phyloP scores from a whole-genome alignment of 1,140 invertebrate genomes.

The Drosophila micromelanica region DNA sequence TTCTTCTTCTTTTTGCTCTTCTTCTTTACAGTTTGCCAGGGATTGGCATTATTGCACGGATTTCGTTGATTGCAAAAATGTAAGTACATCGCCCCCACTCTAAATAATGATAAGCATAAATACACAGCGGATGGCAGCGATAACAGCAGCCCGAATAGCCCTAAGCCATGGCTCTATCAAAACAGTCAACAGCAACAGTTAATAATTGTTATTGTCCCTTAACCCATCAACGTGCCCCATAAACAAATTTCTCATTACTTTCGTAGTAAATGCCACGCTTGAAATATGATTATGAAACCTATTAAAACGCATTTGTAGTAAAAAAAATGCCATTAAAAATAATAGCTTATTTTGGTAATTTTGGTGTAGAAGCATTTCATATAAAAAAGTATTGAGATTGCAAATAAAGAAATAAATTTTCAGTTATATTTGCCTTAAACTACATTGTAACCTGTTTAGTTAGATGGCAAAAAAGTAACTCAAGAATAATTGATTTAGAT shows the following conservation, averaged over 20 bases:
- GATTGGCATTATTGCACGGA: slow-evolving; percentile 77
- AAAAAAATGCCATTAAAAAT: no score
- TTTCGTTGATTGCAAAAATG: slow-evolving; percentile 72
- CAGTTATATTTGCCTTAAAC: no score
- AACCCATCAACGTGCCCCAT: slow-evolving; percentile 23
- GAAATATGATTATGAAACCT: no score
- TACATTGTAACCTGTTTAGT: no score
- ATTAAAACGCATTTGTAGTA: no score
- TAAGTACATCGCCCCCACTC: slow-evolving; percentile 52
- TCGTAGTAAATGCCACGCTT: no score
- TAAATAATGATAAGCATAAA: slow-evolving; percentile 30
- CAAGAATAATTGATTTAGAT: no score
- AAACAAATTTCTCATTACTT: background rate
- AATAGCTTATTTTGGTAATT: no score
- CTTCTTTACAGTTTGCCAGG: slow-evolving; percentile 61
- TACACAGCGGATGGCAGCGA: slow-evolving; percentile 14
- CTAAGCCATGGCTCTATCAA: slow-evolving; percentile 7
- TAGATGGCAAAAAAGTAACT: no score
- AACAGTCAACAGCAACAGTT: slow-evolving; percentile 36
- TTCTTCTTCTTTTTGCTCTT: slow-evolving; percentile 3
- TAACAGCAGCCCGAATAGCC: slow-evolving; percentile 24
- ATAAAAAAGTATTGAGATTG: no score
- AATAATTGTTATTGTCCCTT: slow-evolving; percentile 36
- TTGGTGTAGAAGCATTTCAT: no score
- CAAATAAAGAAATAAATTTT: no score